Evolutionary conservation across 2,797 vertebrate genomes (phyloP).

Genomic region (Eidolon dupreanum): DNA sequence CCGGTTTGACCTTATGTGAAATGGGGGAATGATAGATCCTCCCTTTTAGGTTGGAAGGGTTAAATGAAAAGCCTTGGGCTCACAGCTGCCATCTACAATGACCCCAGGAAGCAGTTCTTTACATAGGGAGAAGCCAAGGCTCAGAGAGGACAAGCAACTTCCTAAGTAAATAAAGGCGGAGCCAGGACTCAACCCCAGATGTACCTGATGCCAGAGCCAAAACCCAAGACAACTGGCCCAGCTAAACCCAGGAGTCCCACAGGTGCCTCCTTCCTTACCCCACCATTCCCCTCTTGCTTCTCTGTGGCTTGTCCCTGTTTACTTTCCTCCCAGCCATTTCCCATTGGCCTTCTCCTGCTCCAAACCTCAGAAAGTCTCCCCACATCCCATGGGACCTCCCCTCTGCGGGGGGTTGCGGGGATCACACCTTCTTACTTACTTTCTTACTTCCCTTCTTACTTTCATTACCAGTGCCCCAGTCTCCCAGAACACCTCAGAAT

Average conservation of each 20-base stretch:
- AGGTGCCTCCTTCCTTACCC: neutral
- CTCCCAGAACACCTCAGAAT: neutral
- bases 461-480: neutral
- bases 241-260: neutral
- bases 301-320: neutral
- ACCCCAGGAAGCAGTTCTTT: neutral
- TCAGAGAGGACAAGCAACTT: neutral
- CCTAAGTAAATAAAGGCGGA: neutral
- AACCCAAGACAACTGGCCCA: neutral
- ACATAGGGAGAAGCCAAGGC: neutral
- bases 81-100: neutral
- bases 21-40: neutral
- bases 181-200: neutral
- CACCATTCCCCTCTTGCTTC: fast-evolving
- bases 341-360: neutral
- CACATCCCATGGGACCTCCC: neutral
- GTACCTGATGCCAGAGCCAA: neutral
- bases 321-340: neutral
- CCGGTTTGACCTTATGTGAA: neutral
- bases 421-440: too few species aligned
- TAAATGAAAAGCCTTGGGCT: neutral
- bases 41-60: neutral
- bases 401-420: too few species aligned
- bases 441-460: neutral
- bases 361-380: neutral